phyloP scores from a whole-genome alignment of 1,140 invertebrate species.

The Neelides sp. region DNA sequence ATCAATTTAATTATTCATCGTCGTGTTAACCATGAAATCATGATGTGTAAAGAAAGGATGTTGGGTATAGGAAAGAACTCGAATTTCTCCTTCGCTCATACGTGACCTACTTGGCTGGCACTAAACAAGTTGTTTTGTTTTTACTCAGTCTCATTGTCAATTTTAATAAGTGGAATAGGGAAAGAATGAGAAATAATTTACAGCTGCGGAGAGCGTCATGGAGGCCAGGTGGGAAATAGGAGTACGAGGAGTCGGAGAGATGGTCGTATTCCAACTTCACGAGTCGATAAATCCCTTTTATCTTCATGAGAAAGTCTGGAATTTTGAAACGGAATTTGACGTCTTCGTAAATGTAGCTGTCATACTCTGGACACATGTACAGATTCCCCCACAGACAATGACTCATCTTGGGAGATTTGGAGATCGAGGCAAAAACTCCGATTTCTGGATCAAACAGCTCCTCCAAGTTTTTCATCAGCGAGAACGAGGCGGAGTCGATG shows the following conservation, averaged over 20 bases:
- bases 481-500: no score
- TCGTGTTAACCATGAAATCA: background rate
- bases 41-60: background rate
- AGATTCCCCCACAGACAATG: conserved; percentile 22
- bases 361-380: conserved; percentile 15
- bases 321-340: conserved; percentile 26
- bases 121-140: no score
- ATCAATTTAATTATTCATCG: background rate
- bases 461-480: no score
- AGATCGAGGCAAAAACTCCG: no score
- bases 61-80: background rate
- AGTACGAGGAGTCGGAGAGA: conserved; percentile 15
- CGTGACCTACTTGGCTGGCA: no score
- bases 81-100: no score
- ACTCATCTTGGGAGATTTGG: no score
- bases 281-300: conserved; percentile 20
- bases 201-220: conserved; percentile 20
- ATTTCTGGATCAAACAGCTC: no score
- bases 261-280: conserved; percentile 27
- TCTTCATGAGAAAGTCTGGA: conserved; percentile 14
- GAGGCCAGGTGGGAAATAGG: conserved; percentile 21
- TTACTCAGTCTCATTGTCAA: background rate
- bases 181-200: conserved; percentile 6
- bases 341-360: conserved; percentile 16
- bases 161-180: background rate